A percentile compares a stretch with the other conserved stretches of the same genome.
Conservation (phyloP, 2,797 vertebrate species). For the Tadarida brasiliensis region DNA sequence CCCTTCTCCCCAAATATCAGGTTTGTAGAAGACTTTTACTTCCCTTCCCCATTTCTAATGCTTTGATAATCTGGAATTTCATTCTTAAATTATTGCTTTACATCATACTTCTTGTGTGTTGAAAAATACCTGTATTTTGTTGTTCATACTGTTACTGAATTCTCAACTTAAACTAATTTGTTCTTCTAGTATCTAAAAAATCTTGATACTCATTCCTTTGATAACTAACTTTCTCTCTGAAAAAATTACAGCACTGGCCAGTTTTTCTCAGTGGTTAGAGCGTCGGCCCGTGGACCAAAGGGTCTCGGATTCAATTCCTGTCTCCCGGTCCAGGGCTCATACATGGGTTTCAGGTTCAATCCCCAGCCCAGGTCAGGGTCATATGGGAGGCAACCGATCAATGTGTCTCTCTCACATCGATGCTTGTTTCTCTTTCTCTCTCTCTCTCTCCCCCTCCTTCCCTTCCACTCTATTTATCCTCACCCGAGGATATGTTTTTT, state of each 20-base stretch:
- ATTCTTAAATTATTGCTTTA: slow-evolving; percentile 22
- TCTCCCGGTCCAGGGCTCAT: too few species aligned
- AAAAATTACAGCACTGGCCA: background rate
- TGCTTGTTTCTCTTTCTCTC: too few species aligned
- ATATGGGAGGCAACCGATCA: too few species aligned
- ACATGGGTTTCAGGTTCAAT: too few species aligned
- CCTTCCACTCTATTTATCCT: too few species aligned
- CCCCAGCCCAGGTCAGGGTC: too few species aligned
- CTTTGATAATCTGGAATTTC: background rate
- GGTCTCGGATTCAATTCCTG: too few species aligned
- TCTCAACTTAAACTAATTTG: background rate
- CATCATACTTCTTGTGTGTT: background rate
- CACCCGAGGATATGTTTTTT: too few species aligned
- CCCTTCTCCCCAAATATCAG: background rate
- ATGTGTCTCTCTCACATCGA: too few species aligned
- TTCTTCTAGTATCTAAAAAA: background rate
- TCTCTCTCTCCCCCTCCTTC: too few species aligned
- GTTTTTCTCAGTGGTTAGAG: too few species aligned
- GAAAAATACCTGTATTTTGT: background rate
- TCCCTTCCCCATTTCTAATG: background rate
- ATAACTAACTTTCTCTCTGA: background rate
- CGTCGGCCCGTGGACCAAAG: too few species aligned
- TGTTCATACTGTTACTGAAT: background rate
- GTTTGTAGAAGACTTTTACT: background rate
- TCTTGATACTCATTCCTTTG: slow-evolving; percentile 8